Evolutionary conservation across 2,113 vertebrate species (phyloP), one percentile per base, ranked within the genome.

Genomic region (Pardalotus punctatus): DNA sequence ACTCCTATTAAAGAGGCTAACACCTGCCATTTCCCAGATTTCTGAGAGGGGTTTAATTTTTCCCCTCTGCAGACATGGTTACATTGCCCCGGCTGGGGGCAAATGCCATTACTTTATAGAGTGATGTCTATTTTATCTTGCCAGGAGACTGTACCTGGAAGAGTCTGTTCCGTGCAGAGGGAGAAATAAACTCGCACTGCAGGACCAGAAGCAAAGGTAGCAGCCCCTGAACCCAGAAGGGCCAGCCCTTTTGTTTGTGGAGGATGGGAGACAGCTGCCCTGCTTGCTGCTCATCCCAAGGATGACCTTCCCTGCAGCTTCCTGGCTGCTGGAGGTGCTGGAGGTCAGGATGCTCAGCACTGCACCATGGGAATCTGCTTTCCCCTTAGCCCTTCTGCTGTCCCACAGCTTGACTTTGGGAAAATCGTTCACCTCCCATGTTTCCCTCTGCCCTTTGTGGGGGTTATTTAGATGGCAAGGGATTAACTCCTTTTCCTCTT

Each of bases 1-100:
- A 94, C 93, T 97, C 48, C 74, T 96, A 74, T 95, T 96, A 95
- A 87, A 83, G 83, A 95, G 82, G 58, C 57, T 96, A 95, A 96
- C 95, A 96, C 66, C 87, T 94, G 92, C 87, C 91, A 79, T 51
- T 81, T 92, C 92, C 90, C 77, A 95, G 95, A 81, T 96, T 97
- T 96, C 94, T 90, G 58, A 90, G 72, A 64, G 23, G 11, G 21
- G 83, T 89, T 97, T 96, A 81, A 81, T 96, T 97, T 96, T 97
- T 82, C 22, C 69, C 33, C 66, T 96, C 84, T 89, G 83, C 84
- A 90, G 76, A 71, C 6, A 28, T 96, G 62, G 72, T 91, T 96
- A 69, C 95, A 91, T 77, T 92, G 73, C 84, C 82, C 76, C 21
- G 20, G 36, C 21, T 18, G 17, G 84, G 76, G 88, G 83, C 16